These are phyloP conservation scores for Melanchra persicariae DNA, from an alignment of 2,888 invertebrate species.

Conservation along the genomic window DNA sequence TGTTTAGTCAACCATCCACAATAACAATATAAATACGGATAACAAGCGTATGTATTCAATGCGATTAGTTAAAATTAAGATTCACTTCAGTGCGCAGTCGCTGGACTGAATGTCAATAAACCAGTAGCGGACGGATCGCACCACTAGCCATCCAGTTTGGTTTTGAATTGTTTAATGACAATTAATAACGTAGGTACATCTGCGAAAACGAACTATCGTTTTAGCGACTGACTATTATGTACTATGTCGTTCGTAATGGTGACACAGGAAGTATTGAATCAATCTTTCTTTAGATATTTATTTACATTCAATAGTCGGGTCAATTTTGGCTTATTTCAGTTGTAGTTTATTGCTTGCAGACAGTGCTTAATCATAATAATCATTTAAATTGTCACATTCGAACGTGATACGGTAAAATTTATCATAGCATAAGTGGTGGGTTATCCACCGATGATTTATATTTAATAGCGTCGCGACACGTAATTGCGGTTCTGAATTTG, in stretches of 20 bases:
- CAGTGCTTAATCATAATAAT: conserved; percentile 40
- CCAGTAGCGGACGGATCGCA: conserved; percentile 70
- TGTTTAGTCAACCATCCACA: conserved; percentile 58
- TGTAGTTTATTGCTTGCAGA: conserved; percentile 43
- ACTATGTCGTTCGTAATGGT: conserved; percentile 53
- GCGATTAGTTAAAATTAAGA: conserved; percentile 75
- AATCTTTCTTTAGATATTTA: conserved; percentile 49
- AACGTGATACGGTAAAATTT: conserved; percentile 50
- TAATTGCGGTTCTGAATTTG: conserved; percentile 25
- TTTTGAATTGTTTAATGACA: conserved; percentile 74
- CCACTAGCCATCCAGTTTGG: conserved; percentile 69
- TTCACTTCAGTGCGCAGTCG: conserved; percentile 75
- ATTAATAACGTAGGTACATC: conserved; percentile 70
- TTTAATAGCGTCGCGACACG: conserved; percentile 24
- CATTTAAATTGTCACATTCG: conserved; percentile 39
- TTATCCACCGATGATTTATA: conserved; percentile 35
- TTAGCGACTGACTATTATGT: conserved; percentile 40
- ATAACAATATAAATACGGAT: conserved; percentile 69
- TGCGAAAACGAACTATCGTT: conserved; percentile 64
- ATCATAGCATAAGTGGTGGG: conserved; percentile 36
- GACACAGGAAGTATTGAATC: conserved; percentile 62
- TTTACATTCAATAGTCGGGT: conserved; percentile 66
- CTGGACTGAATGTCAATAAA: conserved; percentile 81
- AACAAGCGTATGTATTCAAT: conserved; percentile 53
- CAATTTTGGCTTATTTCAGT: conserved; percentile 46